A percentile compares a stretch with the other conserved stretches of the same genome.
Evolutionary conservation across 2,888 invertebrate species (phyloP).

Genomic region (Cephus nigrinus): DNA sequence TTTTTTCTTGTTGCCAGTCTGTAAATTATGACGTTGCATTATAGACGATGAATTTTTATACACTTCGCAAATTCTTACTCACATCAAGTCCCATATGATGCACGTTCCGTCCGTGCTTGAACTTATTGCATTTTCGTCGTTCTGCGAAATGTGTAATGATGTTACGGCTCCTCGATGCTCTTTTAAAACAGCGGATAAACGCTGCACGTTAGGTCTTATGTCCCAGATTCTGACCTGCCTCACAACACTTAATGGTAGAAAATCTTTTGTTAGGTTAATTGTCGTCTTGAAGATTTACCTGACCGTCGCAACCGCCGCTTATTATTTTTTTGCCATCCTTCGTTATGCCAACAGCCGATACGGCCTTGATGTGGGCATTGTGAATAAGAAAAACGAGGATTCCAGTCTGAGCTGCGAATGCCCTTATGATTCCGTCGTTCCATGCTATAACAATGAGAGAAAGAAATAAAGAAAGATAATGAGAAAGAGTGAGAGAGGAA

Average conservation of each 20-base stretch:
- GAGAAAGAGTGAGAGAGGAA: background rate
- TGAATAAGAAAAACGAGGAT: conserved; percentile 83
- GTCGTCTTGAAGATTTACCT: conserved; percentile 67
- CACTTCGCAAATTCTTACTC: conserved; percentile 45
- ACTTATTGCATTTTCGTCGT: conserved; percentile 86
- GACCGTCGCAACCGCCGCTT: conserved; percentile 94
- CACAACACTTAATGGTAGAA: background rate
- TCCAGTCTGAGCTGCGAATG: conserved; percentile 86
- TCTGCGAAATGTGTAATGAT: conserved; percentile 80
- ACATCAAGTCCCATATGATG: conserved; percentile 92
- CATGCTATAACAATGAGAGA: conserved; percentile 68
- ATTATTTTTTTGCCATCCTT: conserved; percentile 78
- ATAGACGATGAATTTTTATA: conserved; percentile 27
- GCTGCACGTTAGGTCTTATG: conserved; percentile 75
- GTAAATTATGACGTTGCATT: conserved; percentile 24
- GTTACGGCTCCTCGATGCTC: conserved; percentile 93
- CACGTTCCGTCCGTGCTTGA: conserved; percentile 93
- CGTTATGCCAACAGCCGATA: conserved; percentile 84
- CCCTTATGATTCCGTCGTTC: conserved; percentile 85
- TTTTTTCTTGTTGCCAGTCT: conserved; percentile 77
- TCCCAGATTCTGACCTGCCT: conserved; percentile 81
- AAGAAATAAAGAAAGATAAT: background rate
- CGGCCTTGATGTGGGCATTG: conserved; percentile 91
- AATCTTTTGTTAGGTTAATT: background rate
- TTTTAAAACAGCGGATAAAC: conserved; percentile 80